Base-by-base conservation (phyloP, 23 tunicate species). In the Clavelina lepadiformis region DNA sequence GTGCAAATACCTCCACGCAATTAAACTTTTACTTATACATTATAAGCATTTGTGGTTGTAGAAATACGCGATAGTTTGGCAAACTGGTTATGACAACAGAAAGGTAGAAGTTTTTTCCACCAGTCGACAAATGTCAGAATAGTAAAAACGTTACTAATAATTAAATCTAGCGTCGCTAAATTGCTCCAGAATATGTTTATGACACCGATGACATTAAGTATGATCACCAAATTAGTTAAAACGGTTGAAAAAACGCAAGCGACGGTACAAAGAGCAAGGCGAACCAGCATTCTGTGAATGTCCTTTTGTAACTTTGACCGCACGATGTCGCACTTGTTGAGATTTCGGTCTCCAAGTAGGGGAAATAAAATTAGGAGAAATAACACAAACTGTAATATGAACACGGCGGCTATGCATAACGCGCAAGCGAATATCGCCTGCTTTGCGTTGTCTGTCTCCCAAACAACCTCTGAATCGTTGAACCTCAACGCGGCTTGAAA, bases 131-230 rank as follows among this genome's bases (percentile, higher is more conserved):
- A 66, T 28, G 46, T 66, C 28, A 66, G 28, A 23, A 46, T 36
- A 45, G 72, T 45, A 25, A 37, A 35, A 3, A 66, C 2, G 13
- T 5, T 46, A 26, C 56, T 45, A 46, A 66, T 46, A 5, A 46
- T 46, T 11, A 66, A 22, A 25, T 66, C 72, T 26, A 66, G 30
- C 3, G 57, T 3, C 7, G 47, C 57, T 5, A 66, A 36, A 66
- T 66, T 66, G 46, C 72, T 57, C 72, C 72, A 66, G 34, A 46
- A 46, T 5, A 66, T 28, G 57, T 57, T 46, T 8, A 66, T 66
- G 15, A 46, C 24, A 13, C 47, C 72, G 34, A 66, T 19, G n/a
- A 57, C 34, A 28, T 66, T 57, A 3, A 66, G 35, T 3, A 66
- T 35, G 8, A 66, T 25, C 22, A 57, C 72, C 3, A 66, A 46